Percentiles rank a stretch among this genome's conserved stretches.
These are phyloP conservation scores for Myiothlypis chrysogaster DNA, from an alignment of 2,797 vertebrate species.

Conservation along the genomic window DNA sequence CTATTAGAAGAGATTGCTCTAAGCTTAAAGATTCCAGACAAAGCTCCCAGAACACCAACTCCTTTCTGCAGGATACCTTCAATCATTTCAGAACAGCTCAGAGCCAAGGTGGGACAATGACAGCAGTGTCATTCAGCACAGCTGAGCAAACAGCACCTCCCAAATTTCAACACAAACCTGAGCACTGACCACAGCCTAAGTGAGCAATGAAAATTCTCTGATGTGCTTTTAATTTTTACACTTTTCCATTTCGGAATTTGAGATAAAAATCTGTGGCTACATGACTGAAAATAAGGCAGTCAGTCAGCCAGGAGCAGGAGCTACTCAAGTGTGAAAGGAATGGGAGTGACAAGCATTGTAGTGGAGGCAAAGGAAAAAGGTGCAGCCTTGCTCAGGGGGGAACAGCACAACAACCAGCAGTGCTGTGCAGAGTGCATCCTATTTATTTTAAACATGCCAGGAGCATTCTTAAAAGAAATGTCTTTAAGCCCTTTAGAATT, in stretches of 20 bases:
- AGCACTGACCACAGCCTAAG: background rate
- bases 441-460: background rate
- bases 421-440: background rate
- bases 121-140: background rate
- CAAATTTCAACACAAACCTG: background rate
- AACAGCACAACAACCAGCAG: background rate
- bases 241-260: background rate
- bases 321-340: background rate
- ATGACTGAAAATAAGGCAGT: background rate
- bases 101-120: background rate
- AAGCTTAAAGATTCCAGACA: conserved; percentile 36
- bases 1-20: conserved; percentile 64
- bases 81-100: background rate
- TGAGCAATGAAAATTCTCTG: background rate
- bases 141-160: background rate
- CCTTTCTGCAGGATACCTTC: background rate
- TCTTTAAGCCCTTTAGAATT: background rate
- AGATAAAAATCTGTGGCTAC: background rate
- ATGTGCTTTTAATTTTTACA: background rate
- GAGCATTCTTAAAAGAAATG: background rate
- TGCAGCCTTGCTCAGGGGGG: background rate
- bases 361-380: background rate
- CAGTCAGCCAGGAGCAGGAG: background rate
- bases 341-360: background rate
- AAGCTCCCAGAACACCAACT: background rate